A percentile compares a stretch with the other conserved stretches of the same genome.
phyloP scores from a whole-genome alignment of 2,797 vertebrate genomes.

The Sebastes matsubarae region DNA sequence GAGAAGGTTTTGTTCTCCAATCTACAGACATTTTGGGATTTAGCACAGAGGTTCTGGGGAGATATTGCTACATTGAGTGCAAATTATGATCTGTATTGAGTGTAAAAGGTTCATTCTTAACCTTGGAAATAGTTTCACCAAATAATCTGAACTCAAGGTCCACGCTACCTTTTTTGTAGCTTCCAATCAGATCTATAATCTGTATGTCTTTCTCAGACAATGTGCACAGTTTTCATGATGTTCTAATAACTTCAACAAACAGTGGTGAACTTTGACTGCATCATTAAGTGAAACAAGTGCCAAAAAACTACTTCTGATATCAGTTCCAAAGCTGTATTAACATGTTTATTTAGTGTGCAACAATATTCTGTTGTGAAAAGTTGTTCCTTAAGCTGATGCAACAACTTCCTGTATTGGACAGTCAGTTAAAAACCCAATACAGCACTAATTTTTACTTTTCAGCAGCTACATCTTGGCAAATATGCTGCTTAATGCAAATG shows the following conservation, averaged over 20 bases:
- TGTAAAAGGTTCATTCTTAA: neutral
- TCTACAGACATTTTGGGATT: neutral
- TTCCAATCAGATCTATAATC: neutral
- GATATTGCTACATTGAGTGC: neutral
- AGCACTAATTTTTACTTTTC: too few relatives aligned
- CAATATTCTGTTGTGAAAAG: too few relatives aligned
- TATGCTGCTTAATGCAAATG: too few relatives aligned
- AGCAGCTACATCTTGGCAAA: too few relatives aligned
- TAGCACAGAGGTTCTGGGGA: neutral
- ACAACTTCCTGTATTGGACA: too few relatives aligned
- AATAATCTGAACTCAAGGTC: neutral
- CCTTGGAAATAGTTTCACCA: neutral
- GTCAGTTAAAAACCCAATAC: too few relatives aligned
- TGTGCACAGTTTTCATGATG: neutral
- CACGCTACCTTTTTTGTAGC: neutral
- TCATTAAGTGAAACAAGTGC: neutral
- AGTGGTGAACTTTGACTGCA: neutral
- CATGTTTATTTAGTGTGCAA: too few relatives aligned
- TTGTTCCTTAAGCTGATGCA: too few relatives aligned
- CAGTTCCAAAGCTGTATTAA: neutral
- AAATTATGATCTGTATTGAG: neutral
- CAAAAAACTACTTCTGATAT: neutral
- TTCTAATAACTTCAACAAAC: too few relatives aligned
- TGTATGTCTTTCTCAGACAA: neutral
- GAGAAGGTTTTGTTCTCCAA: conserved; percentile 24